Evolutionary conservation across 1,140 invertebrate genomes (phyloP).

Genomic region (Orchesella cincta): DNA sequence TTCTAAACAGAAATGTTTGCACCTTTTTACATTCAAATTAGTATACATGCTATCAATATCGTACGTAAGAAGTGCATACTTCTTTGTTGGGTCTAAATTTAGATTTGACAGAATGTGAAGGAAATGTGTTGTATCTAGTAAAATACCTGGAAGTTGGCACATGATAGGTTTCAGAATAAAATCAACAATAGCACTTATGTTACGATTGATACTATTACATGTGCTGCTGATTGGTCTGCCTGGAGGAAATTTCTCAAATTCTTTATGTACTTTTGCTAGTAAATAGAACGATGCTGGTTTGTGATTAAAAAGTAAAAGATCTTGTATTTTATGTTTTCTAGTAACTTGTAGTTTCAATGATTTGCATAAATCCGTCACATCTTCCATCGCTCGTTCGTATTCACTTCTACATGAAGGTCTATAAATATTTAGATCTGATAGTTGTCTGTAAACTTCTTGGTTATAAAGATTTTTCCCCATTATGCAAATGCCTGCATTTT

Average conservation of each 20-base stretch:
- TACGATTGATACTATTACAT: background rate
- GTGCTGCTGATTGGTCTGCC: constrained; percentile 11
- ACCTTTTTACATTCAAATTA: background rate
- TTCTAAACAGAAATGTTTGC: background rate
- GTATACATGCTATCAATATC: constrained; percentile 12
- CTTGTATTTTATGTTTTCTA: background rate
- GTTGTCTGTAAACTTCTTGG: background rate
- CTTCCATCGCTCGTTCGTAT: background rate
- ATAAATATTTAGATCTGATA: background rate
- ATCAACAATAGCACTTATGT: constrained; percentile 17
- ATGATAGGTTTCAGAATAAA: constrained; percentile 17
- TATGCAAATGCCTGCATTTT: constrained; percentile 13
- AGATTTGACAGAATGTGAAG: background rate
- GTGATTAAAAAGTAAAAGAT: background rate
- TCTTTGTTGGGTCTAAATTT: background rate
- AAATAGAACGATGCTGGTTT: constrained; percentile 10
- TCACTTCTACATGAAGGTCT: background rate
- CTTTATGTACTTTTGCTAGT: constrained; percentile 4
- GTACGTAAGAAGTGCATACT: background rate
- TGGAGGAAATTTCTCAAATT: background rate
- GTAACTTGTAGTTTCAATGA: background rate
- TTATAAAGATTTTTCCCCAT: background rate
- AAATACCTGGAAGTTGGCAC: background rate
- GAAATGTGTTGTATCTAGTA: constrained; percentile 9
- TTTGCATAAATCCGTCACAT: background rate